Evolutionary conservation across 2,888 invertebrate genomes (phyloP).

Genomic region (Dromius quadrimaculatus): DNA sequence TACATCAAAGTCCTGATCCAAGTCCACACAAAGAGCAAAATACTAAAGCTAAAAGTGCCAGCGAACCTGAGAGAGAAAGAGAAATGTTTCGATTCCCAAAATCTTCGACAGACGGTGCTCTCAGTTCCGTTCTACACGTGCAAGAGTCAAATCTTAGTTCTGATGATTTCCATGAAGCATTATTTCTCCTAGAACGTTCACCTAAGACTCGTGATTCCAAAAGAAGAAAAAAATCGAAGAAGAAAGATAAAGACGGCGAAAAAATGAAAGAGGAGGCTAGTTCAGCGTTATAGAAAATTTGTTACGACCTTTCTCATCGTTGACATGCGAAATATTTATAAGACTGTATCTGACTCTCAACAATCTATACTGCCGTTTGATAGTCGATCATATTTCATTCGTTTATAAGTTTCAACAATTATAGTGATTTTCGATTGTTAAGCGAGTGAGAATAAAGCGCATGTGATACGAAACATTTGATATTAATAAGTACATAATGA

Average conservation of each 20-base stretch:
- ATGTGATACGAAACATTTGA: constrained; percentile 47
- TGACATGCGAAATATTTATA: constrained; percentile 42
- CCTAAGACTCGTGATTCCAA: constrained; percentile 69
- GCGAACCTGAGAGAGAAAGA: constrained; percentile 68
- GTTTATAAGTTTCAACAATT: constrained; percentile 35
- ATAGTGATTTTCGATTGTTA: constrained; percentile 32
- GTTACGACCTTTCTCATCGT: constrained; percentile 12
- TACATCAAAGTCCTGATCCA: constrained; percentile 60
- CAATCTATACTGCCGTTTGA: constrained; percentile 52
- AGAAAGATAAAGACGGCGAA: constrained; percentile 65
- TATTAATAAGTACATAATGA: constrained; percentile 10
- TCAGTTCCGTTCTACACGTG: constrained; percentile 71
- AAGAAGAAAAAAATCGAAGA: constrained; percentile 67
- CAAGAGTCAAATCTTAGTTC: constrained; percentile 71
- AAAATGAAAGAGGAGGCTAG: constrained; percentile 65
- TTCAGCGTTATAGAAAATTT: constrained; percentile 64
- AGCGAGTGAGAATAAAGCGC: constrained; percentile 45
- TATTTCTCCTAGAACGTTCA: constrained; percentile 69
- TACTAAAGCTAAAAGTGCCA: constrained; percentile 68
- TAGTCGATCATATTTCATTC: constrained; percentile 47
- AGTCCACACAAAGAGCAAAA: constrained; percentile 61
- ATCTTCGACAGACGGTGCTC: constrained; percentile 71
- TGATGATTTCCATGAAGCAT: constrained; percentile 71
- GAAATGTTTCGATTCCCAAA: constrained; percentile 70
- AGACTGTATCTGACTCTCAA: constrained; percentile 50